Evolutionary conservation across 2,113 vertebrate species (phyloP).

Genomic region (Chaetops frenatus): DNA sequence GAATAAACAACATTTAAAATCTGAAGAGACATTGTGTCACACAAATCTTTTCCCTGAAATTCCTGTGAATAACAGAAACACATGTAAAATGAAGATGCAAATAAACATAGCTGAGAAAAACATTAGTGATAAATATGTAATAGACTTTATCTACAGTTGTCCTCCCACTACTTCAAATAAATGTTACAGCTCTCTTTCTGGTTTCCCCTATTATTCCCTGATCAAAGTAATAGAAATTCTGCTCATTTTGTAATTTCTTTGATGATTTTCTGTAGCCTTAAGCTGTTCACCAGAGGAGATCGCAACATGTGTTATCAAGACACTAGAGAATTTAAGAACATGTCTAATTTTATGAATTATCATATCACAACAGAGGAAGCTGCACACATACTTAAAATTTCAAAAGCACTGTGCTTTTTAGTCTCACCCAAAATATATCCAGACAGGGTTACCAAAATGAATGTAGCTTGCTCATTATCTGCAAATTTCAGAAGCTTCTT

Average conservation of each 20-base stretch:
- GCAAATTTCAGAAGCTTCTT: not conserved
- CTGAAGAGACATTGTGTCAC: not conserved
- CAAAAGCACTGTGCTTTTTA: constrained; percentile 9
- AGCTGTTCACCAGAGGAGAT: constrained; percentile 38
- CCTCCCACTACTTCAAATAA: constrained; percentile 23
- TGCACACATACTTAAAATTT: constrained; percentile 10
- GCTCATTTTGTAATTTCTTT: constrained; percentile 57
- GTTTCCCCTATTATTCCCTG: constrained; percentile 12
- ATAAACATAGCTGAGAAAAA: not conserved
- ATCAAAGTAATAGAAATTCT: constrained; percentile 58
- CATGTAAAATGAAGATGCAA: not conserved
- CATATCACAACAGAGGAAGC: constrained; percentile 21
- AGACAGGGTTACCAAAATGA: not conserved
- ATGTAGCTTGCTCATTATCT: not conserved
- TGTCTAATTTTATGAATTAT: constrained; percentile 24
- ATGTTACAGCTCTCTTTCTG: not conserved
- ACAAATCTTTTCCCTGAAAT: not conserved
- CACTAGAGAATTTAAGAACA: constrained; percentile 32
- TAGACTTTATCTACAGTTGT: not conserved
- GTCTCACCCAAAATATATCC: not conserved
- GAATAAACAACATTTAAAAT: not conserved
- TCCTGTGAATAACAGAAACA: not conserved
- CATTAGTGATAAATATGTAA: not conserved
- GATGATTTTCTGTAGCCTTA: constrained; percentile 51
- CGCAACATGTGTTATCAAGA: not conserved